Base-by-base conservation (phyloP, 1,140 invertebrate genomes). In the Zaprionus vittiger region DNA sequence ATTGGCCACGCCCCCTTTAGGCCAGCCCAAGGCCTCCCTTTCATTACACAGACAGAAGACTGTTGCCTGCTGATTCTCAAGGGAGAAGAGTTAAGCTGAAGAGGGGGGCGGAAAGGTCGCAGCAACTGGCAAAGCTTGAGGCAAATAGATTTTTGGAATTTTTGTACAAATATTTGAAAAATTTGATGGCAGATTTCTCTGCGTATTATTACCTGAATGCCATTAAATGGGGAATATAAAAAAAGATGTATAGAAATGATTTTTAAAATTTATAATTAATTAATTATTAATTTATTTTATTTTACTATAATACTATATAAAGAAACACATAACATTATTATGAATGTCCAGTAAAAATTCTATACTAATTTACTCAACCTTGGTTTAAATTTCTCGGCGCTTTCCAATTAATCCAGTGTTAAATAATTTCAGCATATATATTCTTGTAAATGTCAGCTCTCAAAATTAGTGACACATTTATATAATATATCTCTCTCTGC, bases 1-100 rank as follows among this genome's bases (percentile, higher is more conserved):
- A 75, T 71, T 49, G 73, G 41, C n/a, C 41, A 47, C 54, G 66
- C 49, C 62, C 52, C 37, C 47, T 49, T n/a, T 20, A 2, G 38
- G 38, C 4, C 14, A 41, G 15, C 6, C 6, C 31, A 34, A 34
- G 41, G 2, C 41, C n/a, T 9, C 0, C 3, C 2, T 17, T 17
- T 17, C 5, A 5, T 15, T 41, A 11, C 1, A n/a, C 12, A 37
- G 26, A 28, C 63, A 54, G 11, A 61, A 41, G 57, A 62, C 57
- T 60, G 54, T 47, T 44, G 20, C 28, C 9, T n/a, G 38, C 15
- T n/a, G 15, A 2, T 41, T 7, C 38, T 41, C 38, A 41, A n/a
- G 15, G n/a, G 37, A 4, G 37, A 15, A 15, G 12, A 38, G 14
- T 12, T 38, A 15, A 38, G 12, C 14, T 38, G 31, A 9, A 7